These are phyloP conservation scores for Eudemis profundana DNA, from an alignment of 2,888 invertebrate species.

Conservation along the genomic window DNA sequence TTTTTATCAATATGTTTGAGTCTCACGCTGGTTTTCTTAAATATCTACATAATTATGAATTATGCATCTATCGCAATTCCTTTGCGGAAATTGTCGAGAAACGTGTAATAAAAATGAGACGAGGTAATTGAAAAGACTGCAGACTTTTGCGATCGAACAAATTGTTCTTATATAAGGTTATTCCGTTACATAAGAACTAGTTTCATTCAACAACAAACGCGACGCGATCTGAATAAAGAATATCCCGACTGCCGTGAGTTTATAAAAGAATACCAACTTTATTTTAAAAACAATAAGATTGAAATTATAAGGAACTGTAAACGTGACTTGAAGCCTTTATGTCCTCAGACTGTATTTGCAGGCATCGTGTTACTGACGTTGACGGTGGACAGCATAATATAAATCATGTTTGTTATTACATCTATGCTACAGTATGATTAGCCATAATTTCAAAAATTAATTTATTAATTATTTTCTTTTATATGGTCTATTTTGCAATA, in stretches of 20 bases:
- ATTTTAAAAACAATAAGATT: background rate
- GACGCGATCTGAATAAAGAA: background rate
- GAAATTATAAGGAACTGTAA: background rate
- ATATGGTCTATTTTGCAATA: too few species aligned
- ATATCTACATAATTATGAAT: too few species aligned
- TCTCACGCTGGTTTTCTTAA: too few species aligned
- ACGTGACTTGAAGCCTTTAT: background rate
- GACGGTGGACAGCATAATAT: background rate
- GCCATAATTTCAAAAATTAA: too few species aligned
- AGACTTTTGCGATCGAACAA: conserved; percentile 8
- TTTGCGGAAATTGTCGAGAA: too few species aligned
- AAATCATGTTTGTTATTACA: conserved; percentile 6
- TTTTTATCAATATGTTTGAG: too few species aligned
- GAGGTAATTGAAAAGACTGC: too few species aligned
- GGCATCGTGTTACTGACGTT: conserved; percentile 1
- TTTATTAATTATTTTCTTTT: too few species aligned
- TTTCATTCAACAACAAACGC: conserved; percentile 6
- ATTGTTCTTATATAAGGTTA: conserved; percentile 16
- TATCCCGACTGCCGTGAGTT: background rate
- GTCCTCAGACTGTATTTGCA: background rate
- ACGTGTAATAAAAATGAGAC: too few species aligned
- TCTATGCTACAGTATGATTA: too few species aligned
- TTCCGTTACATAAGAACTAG: conserved; percentile 11
- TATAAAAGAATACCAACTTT: background rate
- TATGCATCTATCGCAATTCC: too few species aligned